Conservation (phyloP, 30 jellyfish, hydroid and myxozoan genomes). For the Chrysaora quinquecirrha region DNA sequence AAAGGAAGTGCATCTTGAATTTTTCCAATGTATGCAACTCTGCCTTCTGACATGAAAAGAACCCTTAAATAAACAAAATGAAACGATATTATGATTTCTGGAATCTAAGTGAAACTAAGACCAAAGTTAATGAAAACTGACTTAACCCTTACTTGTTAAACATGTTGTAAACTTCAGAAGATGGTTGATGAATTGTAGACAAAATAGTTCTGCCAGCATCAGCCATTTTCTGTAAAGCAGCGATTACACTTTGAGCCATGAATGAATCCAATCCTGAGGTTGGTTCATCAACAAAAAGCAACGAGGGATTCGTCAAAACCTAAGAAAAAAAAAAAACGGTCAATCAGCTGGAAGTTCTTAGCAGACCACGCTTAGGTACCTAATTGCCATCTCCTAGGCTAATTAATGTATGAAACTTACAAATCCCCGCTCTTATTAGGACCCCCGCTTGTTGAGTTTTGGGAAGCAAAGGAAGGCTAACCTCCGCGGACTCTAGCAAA, state of each 20-base stretch:
- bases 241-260: constrained; percentile 93
- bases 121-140: not conserved
- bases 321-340: constrained; percentile 2
- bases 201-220: constrained; percentile 78
- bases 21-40: constrained; percentile 90
- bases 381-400: too few relatives aligned
- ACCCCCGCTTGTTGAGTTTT: too few relatives aligned
- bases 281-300: constrained; percentile 95
- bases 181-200: constrained; percentile 95
- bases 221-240: constrained; percentile 85
- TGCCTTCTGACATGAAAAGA: constrained; percentile 88
- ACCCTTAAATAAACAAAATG: constrained; percentile 45
- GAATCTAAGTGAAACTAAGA: not conserved
- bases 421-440: too few relatives aligned
- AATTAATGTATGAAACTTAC: too few relatives aligned
- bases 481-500: too few relatives aligned
- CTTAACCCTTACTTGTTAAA: constrained; percentile 69
- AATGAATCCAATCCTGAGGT: constrained; percentile 95
- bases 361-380: too few relatives aligned
- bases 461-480: too few relatives aligned
- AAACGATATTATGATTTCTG: not conserved
- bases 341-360: too few relatives aligned
- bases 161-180: constrained; percentile 86
- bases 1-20: constrained; percentile 70
- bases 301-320: constrained; percentile 90